Evolutionary conservation across 2,888 invertebrate genomes (phyloP), one percentile per base, ranked within the genome.

Genomic region (Penaeus monodon): DNA sequence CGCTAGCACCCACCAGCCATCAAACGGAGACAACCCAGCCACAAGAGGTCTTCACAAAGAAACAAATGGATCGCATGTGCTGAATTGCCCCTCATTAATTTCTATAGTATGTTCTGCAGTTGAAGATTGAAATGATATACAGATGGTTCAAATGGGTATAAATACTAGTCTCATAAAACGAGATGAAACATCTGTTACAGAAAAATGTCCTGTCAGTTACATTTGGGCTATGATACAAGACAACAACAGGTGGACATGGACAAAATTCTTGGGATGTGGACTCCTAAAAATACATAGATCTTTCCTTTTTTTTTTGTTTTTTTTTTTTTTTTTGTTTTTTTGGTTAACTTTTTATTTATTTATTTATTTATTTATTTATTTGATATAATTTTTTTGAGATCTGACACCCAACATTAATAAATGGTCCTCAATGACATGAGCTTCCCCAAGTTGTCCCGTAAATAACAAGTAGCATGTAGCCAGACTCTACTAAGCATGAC

Each of bases 61-160:
- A 87, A 87, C 86, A 87, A 87, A 87, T 87, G 86, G 86, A 87
- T 70, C 86, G 86, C 79, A 87, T 87, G 86, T 87, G 86, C 86
- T 87, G 86, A 87, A 87, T 49, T 44, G 64, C 74, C 70, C 82
- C 57, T 83, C 65, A 64, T 73, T 66, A 87, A 64, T 87, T 83
- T 66, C 29, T 86, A 78, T 87, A 87, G 86, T 87, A 87, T 83
- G 86, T 87, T 83, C 83, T 87, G 68, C 86, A 79, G 68, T 83
- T 82, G 83, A 83, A 70, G 73, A 74, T 20, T 85, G 57, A 57
- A 57, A 57, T 57, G 57, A 57, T 17, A 57, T 57, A 76, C 82
- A 82, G 82, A 81, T 86, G 86, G 76, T 66, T 78, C 65, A 86
- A 68, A 77, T 44, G 24, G 27, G 65, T 38, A 64, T 29, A 66